These are phyloP conservation scores for Clarias macrocephalus DNA, from an alignment of 2,113 vertebrate genomes.

Conservation along the genomic window DNA sequence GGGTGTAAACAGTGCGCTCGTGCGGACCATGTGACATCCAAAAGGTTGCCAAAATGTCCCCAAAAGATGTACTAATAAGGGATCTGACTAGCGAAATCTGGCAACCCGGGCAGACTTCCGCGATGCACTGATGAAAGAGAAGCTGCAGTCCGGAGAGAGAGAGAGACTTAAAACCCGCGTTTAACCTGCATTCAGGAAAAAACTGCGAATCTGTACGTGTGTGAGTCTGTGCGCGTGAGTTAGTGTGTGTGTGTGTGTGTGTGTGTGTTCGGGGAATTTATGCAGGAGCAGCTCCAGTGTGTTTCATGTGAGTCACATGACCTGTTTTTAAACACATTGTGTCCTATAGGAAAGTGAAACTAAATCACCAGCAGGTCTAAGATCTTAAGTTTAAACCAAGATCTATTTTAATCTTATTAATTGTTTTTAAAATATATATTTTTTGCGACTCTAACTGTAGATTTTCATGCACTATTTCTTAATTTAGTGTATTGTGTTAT, in stretches of 20 bases:
- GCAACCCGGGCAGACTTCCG: neutral
- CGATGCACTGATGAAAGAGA: neutral
- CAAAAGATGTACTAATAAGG: accelerated
- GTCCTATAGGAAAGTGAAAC: neutral
- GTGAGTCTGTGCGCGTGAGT: neutral
- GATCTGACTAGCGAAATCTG: neutral
- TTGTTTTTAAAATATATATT: neutral
- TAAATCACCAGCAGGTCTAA: neutral
- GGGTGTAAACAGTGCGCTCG: neutral
- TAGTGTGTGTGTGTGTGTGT: neutral
- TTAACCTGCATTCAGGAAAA: neutral
- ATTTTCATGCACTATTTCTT: neutral
- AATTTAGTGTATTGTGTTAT: neutral
- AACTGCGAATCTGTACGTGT: neutral
- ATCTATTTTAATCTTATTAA: neutral
- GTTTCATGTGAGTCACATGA: conserved; percentile 30
- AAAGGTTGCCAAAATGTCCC: neutral
- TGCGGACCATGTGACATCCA: neutral
- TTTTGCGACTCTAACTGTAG: neutral
- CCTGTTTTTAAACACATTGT: neutral
- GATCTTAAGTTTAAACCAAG: neutral
- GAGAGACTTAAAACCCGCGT: neutral
- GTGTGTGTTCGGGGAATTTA: neutral
- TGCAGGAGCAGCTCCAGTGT: neutral
- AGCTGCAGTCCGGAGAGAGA: neutral